Conservation (phyloP, 2,113 vertebrate species). For the Tupaia chinensis region DNA sequence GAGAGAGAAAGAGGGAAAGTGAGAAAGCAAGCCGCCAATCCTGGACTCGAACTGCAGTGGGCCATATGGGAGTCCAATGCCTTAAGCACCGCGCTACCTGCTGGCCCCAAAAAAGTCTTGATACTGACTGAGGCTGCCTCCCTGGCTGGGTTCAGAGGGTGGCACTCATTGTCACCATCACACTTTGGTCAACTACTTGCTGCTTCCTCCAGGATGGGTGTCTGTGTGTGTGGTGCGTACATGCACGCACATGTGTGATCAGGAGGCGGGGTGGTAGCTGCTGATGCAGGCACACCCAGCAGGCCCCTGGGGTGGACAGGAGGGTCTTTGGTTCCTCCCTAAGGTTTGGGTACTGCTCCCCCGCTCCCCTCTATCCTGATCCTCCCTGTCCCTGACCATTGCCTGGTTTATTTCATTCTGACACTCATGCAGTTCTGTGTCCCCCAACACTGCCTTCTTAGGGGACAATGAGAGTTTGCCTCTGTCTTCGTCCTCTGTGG, state of each 20-base stretch:
- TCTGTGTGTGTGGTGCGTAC: background rate
- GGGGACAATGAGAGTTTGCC: background rate
- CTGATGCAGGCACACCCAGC: background rate
- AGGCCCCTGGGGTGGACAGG: background rate
- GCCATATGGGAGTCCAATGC: no score
- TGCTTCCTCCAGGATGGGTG: no score
- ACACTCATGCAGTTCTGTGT: background rate
- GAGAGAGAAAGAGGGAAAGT: no score
- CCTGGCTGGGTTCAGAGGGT: background rate
- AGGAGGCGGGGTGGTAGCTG: background rate
- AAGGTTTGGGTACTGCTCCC: background rate
- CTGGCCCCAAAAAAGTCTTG: background rate
- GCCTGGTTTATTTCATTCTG: background rate
- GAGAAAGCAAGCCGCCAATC: no score
- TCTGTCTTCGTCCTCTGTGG: background rate
- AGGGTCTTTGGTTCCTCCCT: accelerated
- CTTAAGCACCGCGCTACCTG: no score
- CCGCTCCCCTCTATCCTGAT: background rate
- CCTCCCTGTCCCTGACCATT: background rate
- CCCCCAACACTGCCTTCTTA: background rate
- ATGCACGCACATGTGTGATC: accelerated
- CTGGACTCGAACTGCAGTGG: no score
- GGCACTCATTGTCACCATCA: background rate
- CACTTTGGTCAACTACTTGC: background rate
- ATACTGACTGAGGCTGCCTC: background rate